A percentile compares a stretch with the other conserved stretches of the same genome.
phyloP scores from a whole-genome alignment of 2,113 vertebrate genomes.

The Python bivittatus region DNA sequence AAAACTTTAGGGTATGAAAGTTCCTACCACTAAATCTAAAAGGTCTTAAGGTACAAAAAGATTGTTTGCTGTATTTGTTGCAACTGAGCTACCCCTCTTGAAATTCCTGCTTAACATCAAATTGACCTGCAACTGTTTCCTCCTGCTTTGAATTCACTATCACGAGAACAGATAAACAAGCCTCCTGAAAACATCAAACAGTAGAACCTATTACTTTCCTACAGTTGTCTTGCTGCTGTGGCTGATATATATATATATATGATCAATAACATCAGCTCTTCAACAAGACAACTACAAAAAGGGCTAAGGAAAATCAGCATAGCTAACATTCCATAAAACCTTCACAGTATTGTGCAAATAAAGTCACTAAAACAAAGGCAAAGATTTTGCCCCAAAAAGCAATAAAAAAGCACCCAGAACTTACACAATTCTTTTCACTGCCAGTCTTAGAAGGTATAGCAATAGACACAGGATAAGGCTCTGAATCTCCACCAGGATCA shows the following conservation, averaged over 20 bases:
- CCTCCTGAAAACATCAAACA: not conserved
- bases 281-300: too few species aligned
- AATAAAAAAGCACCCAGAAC: not conserved
- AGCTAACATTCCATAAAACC: not conserved
- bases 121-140: not conserved
- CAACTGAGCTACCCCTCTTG: not conserved
- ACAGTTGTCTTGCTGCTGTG: not conserved
- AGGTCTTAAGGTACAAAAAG: not conserved
- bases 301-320: not conserved
- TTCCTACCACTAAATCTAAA: not conserved
- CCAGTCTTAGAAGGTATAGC: too few species aligned
- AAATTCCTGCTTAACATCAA: not conserved
- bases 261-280: too few species aligned
- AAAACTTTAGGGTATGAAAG: not conserved
- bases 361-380: not conserved
- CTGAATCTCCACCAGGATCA: too few species aligned
- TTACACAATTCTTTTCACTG: too few species aligned
- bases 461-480: too few species aligned
- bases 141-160: not conserved
- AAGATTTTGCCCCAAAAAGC: not conserved
- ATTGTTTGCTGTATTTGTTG: not conserved
- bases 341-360: not conserved
- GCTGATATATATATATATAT: not conserved
- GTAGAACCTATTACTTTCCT: not conserved
- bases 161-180: not conserved